Evolutionary conservation across 2,888 invertebrate species (phyloP).

Genomic region (Scaptomyza caliginosa): DNA sequence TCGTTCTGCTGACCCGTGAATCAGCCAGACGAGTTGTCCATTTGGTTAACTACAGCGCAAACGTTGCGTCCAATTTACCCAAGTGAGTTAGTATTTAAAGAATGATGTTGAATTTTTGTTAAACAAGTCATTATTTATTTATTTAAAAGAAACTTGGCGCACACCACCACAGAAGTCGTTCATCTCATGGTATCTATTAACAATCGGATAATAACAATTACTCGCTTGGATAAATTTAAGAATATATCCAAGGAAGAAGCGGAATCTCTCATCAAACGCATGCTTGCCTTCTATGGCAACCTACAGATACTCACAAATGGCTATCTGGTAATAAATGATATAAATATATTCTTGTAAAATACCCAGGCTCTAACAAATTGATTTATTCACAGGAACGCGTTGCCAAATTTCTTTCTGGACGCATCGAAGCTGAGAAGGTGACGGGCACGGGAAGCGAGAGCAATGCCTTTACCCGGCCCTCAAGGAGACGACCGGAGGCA

Average conservation of each 20-base stretch:
- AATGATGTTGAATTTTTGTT: neutral
- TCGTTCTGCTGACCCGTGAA: conserved; percentile 91
- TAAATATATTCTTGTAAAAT: neutral
- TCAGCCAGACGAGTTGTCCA: conserved; percentile 91
- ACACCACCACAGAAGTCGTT: conserved; percentile 85
- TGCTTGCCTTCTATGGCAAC: conserved; percentile 75
- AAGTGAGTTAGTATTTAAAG: conserved; percentile 81
- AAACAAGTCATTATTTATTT: neutral
- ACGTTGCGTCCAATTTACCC: conserved; percentile 86
- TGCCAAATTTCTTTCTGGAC: conserved; percentile 88
- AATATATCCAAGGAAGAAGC: conserved; percentile 85
- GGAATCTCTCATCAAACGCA: conserved; percentile 80
- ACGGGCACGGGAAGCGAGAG: conserved; percentile 70
- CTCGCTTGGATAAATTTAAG: conserved; percentile 87
- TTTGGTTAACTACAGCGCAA: conserved; percentile 89
- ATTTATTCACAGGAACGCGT: conserved; percentile 86
- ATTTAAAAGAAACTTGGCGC: conserved; percentile 84
- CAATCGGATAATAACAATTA: conserved; percentile 87
- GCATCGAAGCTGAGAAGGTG: conserved; percentile 87
- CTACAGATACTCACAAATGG: conserved; percentile 77
- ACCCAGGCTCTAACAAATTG: neutral
- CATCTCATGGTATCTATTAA: conserved; percentile 86
- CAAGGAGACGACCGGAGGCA: conserved; percentile 62
- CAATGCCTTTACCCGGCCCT: conserved; percentile 58
- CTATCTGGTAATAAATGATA: conserved; percentile 72